A percentile compares a stretch with the other conserved stretches of the same genome.
phyloP scores from a whole-genome alignment of 2,797 vertebrate genomes.

The Phrynocephalus guinanensis region DNA sequence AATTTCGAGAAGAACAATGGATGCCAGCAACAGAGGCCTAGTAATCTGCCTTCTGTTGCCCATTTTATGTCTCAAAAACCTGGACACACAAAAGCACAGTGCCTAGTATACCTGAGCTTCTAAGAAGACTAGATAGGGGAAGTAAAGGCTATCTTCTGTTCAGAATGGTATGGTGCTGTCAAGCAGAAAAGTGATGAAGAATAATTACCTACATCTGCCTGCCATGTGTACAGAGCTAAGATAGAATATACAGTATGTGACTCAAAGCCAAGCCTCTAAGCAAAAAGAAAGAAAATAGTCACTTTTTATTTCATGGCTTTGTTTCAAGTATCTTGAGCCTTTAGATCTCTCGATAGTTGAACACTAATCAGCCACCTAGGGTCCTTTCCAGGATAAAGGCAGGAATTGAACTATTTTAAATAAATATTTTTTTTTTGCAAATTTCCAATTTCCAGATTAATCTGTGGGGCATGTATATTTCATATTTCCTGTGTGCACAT shows the following conservation, averaged over 20 bases:
- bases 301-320: background rate
- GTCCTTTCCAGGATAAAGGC: too few species aligned
- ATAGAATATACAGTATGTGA: too few species aligned
- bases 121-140: background rate
- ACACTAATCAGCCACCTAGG: background rate
- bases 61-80: background rate
- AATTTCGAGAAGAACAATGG: background rate
- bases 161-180: background rate
- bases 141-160: too few species aligned
- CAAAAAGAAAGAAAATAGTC: background rate
- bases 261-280: background rate
- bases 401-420: too few species aligned
- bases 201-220: background rate
- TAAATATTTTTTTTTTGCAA: background rate
- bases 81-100: background rate
- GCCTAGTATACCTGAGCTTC: background rate
- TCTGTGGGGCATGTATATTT: background rate
- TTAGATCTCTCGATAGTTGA: background rate
- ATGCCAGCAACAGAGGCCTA: background rate
- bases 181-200: background rate
- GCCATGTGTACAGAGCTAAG: background rate
- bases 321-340: background rate
- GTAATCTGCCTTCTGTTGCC: background rate
- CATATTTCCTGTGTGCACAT: background rate
- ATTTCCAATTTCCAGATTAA: background rate